phyloP scores from a whole-genome alignment of 2,113 vertebrate genomes.

The Pelvicachromis taeniatus region DNA sequence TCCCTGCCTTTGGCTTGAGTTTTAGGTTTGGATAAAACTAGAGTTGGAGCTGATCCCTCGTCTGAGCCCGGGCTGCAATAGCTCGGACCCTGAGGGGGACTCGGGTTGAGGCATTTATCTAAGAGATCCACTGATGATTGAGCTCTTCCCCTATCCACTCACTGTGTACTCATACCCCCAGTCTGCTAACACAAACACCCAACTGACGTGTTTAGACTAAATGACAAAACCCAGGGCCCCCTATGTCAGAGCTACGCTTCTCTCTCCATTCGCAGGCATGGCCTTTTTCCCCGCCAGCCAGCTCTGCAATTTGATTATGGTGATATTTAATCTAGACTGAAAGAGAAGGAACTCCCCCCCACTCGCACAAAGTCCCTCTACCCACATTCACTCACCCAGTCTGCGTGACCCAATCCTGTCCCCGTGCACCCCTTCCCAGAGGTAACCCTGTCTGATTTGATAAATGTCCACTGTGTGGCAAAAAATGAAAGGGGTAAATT shows the following conservation, averaged over 20 bases:
- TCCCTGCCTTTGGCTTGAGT: neutral
- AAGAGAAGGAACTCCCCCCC: constrained; percentile 59
- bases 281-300: constrained; percentile 58
- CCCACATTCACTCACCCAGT: constrained; percentile 54
- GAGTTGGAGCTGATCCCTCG: constrained; percentile 10
- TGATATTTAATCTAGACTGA: constrained; percentile 76
- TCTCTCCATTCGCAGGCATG: constrained; percentile 55
- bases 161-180: constrained; percentile 40
- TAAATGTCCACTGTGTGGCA: constrained; percentile 65
- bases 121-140: constrained; percentile 65
- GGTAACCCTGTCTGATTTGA: constrained; percentile 69
- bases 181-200: constrained; percentile 71
- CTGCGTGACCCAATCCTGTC: constrained; percentile 63
- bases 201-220: constrained; percentile 72
- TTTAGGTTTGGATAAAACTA: constrained; percentile 22
- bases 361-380: neutral
- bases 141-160: constrained; percentile 57
- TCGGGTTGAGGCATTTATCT: constrained; percentile 70
- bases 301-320: constrained; percentile 66
- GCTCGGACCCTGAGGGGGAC: constrained; percentile 53
- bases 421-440: constrained; percentile 51
- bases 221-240: constrained; percentile 73
- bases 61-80: constrained; percentile 19
- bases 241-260: constrained; percentile 59
- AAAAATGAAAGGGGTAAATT: constrained; percentile 66